Base-by-base conservation (phyloP, 2,797 vertebrate species). In the Podarcis siculus region DNA sequence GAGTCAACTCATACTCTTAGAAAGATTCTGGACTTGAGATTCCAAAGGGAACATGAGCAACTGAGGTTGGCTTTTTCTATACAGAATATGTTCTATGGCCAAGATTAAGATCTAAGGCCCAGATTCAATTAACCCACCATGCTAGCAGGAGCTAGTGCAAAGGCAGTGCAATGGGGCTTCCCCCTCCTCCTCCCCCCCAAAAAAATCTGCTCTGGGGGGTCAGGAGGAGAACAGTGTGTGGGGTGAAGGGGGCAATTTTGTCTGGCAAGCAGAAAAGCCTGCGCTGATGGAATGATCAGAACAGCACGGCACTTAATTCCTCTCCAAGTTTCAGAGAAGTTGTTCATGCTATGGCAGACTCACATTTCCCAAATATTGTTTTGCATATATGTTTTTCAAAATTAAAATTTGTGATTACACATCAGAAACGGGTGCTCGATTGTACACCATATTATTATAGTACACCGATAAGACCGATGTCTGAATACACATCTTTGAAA, bases 381-480 rank as follows among this genome's bases (percentile, higher is more conserved):
- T 39, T 80, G 32, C 17, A 77, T 37, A 61, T 17, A 77, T 37
- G 2, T 39, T 71, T 69, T 73, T 17, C 12, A 66, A 84, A 71
- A 49, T 61, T 19, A 84, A 61, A 75, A 83, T 71, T 12, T 23
- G 13, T n/a, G 37, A 76, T 64, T 64, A 37, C 27, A 27, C 9
- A 80, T 42, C 19, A 76, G 27, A n/a, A 37, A 3, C 7, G 7
- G 19, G n/a, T 75, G 32, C 27, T 30, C 19, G 32, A 82, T 82
- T 89, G 39, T 82, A 76, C 78, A n/a, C 79, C 55, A 77, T 35
- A 35, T 45, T 83, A 35, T 81, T 67, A 55, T 55, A 76, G 32
- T n/a, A 81, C 23, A 19, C 4, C 49, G 23, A 19, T 85, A 37
- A 75, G 58, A 55, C 17, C 30, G 67, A 71, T 37, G 17, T 76